These are phyloP conservation scores for Apaloderma vittatum DNA, from an alignment of 2,113 vertebrate species.

Conservation along the genomic window DNA sequence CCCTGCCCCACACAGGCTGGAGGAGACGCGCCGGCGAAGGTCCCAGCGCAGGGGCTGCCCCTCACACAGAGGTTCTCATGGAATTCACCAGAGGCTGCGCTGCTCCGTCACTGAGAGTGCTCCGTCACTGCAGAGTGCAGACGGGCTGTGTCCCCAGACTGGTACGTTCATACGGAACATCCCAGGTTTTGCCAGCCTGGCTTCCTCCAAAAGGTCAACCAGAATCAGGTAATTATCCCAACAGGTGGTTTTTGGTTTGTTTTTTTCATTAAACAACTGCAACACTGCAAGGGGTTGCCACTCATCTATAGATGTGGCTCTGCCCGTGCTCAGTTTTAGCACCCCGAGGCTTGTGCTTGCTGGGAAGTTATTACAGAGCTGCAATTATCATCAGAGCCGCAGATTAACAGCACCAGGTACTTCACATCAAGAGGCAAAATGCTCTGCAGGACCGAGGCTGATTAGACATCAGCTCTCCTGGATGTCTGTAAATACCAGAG, in stretches of 20 bases:
- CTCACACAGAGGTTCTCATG: background rate
- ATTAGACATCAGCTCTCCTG: constrained; percentile 3
- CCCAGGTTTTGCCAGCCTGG: background rate
- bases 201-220: constrained; percentile 1
- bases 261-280: background rate
- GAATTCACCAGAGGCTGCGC: background rate
- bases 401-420: background rate
- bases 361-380: background rate
- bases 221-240: background rate
- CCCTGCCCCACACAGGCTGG: background rate
- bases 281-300: background rate
- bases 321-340: background rate
- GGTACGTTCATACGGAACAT: background rate
- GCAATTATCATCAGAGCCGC: constrained; percentile 37
- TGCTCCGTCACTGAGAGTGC: background rate
- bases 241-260: background rate
- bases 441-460: constrained; percentile 2
- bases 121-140: background rate
- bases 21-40: no score
- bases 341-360: background rate
- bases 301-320: background rate
- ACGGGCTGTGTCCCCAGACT: background rate
- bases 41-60: no score
- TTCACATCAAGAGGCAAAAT: background rate
- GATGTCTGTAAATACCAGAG: background rate